These are phyloP conservation scores for Liolophura sinensis DNA, from an alignment of 1,140 invertebrate genomes.

Conservation along the genomic window DNA sequence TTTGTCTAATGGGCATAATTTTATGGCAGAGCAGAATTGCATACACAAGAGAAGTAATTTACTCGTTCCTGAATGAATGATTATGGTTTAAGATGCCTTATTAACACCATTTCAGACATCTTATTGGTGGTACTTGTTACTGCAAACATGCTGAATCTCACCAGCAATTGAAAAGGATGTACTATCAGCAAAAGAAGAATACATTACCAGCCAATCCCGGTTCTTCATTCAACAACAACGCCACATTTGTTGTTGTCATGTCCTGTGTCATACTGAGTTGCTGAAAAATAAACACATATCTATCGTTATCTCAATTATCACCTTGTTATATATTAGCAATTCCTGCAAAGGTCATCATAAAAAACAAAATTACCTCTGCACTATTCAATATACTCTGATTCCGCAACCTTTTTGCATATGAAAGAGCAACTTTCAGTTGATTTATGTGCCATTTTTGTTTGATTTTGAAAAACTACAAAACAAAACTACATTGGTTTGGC, in stretches of 20 bases:
- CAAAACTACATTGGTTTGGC: no score
- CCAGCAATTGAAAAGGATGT: not conserved
- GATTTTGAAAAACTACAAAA: no score
- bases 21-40: no score
- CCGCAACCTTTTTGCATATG: no score
- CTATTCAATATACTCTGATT: no score
- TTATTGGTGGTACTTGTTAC: not conserved
- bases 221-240: constrained; percentile 43
- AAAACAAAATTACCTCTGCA: no score
- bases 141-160: not conserved
- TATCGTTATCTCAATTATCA: not conserved
- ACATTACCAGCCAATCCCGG: constrained; percentile 40
- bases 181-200: not conserved
- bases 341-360: no score
- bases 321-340: no score
- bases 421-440: no score
- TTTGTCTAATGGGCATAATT: no score
- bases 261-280: constrained; percentile 28
- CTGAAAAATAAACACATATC: constrained; percentile 19
- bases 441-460: no score
- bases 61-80: not conserved
- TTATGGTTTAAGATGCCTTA: not conserved
- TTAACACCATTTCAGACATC: not conserved
- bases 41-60: not conserved
- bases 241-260: constrained; percentile 45